Conservation (phyloP, 1,140 invertebrate genomes). For the Lutraria rhynchaena region DNA sequence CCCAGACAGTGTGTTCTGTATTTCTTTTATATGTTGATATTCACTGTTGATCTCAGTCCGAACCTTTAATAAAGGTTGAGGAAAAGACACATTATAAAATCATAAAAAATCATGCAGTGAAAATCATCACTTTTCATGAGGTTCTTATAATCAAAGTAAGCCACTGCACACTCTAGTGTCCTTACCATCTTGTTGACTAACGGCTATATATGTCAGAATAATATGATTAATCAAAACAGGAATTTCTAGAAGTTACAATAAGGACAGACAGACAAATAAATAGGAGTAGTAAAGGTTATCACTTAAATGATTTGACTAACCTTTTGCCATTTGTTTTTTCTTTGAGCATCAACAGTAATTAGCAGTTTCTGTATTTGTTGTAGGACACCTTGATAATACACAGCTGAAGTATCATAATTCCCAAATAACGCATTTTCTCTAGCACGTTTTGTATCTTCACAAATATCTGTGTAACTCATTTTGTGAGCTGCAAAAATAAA, state of each 20-base stretch:
- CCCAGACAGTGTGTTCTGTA: constrained; percentile 87
- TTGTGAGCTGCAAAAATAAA: background rate
- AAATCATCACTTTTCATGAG: too few relatives aligned
- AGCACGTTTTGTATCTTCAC: constrained; percentile 88
- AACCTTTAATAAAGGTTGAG: constrained; percentile 85
- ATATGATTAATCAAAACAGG: too few relatives aligned
- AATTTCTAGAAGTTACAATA: too few relatives aligned
- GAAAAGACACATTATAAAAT: too few relatives aligned
- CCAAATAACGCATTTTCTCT: constrained; percentile 96
- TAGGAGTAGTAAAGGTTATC: too few relatives aligned
- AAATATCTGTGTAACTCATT: constrained; percentile 74
- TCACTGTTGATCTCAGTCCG: constrained; percentile 95
- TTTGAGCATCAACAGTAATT: constrained; percentile 89
- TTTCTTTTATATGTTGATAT: constrained; percentile 94
- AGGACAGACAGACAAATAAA: too few relatives aligned
- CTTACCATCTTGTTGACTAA: too few relatives aligned
- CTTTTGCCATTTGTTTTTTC: constrained; percentile 94
- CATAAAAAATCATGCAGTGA: too few relatives aligned
- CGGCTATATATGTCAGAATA: too few relatives aligned
- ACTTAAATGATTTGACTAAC: too few relatives aligned
- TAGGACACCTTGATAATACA: constrained; percentile 97
- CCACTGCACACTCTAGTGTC: too few relatives aligned
- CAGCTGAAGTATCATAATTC: constrained; percentile 96
- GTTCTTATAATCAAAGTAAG: too few relatives aligned
- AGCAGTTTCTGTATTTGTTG: constrained; percentile 94